Base-by-base conservation (phyloP, 2,888 invertebrate species). In the Plagodis dolabraria region DNA sequence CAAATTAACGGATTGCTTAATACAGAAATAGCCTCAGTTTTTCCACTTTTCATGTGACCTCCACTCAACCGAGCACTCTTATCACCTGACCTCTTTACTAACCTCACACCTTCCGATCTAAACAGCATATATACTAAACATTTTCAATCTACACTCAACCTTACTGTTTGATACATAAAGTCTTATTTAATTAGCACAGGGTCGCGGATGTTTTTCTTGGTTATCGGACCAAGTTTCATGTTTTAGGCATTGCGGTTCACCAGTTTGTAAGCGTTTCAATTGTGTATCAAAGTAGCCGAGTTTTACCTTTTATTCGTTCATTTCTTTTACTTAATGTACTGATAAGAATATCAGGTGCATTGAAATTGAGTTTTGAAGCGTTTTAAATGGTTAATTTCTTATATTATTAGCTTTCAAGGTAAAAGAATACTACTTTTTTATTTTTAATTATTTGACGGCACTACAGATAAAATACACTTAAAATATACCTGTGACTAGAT, bases 51-150 rank as follows among this genome's bases (percentile, higher is more conserved):
- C 87, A 82, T 74, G 75, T 79, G 86, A 89, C 89, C 89, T 89
- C 84, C 80, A 73, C 59, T 72, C 73, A 72, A 74, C 77, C 65
- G 67, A 75, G 60, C 74, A 72, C 66, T 80, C 83, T 90, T 92
- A 91, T 91, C 91, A 86, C 73, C 74, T 86, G 90, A 91, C 91
- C 91, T 82, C 87, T 85, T 90, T 91, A 79, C 83, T 71, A 81
- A 82, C 82, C 80, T 80, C 63, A 71, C 63, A 57, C 55, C 51
- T 54, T 43, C 63, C 60, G 63, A 63, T 55, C 63, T 64, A 60
- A 87, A 83, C 62, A 77, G 62, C 77, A 35, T 77, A 86, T 74
- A 58, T 38, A 56, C 51, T 33, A 40, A 22, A 42, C 10, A 12
- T 0, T 12, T 46, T 40, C 50, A 64, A 9, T 53, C 54, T 33